Evolutionary conservation across 2,888 invertebrate genomes (phyloP), one percentile per base, ranked within the genome.

Genomic region (Eupsilia transversa): DNA sequence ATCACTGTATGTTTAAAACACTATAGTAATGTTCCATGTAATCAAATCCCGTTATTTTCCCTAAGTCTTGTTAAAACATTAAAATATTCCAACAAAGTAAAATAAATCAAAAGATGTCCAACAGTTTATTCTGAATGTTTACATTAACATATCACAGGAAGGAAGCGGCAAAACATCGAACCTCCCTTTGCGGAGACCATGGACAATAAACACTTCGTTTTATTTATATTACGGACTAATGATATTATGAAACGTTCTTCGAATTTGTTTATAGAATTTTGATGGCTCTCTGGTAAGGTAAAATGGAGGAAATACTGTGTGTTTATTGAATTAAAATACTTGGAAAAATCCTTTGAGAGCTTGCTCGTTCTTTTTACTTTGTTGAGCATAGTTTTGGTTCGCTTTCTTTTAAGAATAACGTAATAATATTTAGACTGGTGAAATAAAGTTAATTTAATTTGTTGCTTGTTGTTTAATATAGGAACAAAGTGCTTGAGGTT

Each of bases 121-220:
- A 57, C 64, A 74, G 68, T 74, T 74, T 72, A 70, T 75, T 75
- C 66, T 38, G 60, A 77, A 77, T 52, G 76, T 72, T 20, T n/a
- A 57, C 76, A 86, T 89, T 85, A 82, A 68, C 87, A 86, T 87
- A 85, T 85, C 84, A 72, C 46, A 70, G 86, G 84, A 85, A 86
- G 79, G 87, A 84, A 82, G 56, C n/a, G 74, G 76, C 79, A 86
- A 84, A 86, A 87, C 84, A 80, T 82, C 66, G 74, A 84, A 72
- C 72, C 35, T 60, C 46, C 56, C 27, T 60, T 43, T 38, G 41
- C 64, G 7, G 59, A 60, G 63, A 69, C 70, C 80, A 76, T 75
- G 33, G 83, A 77, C 74, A 74, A 76, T 77, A 65, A 73, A 77
- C 72, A 71, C 79, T 74, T 67, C 65, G 57, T 77, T 84, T 78